Evolutionary conservation across 2,797 vertebrate species (phyloP).

Genomic region (Acipenser transmontanus): DNA sequence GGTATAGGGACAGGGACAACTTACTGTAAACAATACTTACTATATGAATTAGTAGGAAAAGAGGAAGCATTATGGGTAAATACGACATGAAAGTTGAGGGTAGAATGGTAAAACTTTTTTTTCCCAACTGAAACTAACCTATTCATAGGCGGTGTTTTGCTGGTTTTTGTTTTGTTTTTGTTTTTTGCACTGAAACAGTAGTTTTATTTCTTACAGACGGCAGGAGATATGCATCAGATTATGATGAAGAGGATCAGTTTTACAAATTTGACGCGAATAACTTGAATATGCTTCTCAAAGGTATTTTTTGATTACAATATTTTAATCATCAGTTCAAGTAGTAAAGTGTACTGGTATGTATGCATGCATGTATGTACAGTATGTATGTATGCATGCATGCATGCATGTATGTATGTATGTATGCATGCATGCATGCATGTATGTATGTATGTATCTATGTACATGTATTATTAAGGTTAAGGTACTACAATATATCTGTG

Average conservation of each 20-base stretch:
- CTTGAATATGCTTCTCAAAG: conserved; percentile 45
- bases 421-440: background rate
- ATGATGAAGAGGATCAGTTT: conserved; percentile 22
- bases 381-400: background rate
- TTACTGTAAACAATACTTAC: too few relatives aligned
- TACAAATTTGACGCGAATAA: conserved; percentile 39
- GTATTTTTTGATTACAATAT: conserved; percentile 29
- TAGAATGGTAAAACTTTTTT: too few relatives aligned
- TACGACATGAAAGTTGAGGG: too few relatives aligned
- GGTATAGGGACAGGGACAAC: too few relatives aligned
- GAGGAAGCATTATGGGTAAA: too few relatives aligned
- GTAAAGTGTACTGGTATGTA: background rate
- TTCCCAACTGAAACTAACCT: too few relatives aligned
- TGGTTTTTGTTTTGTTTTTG: too few relatives aligned
- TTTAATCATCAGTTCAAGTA: too few relatives aligned
- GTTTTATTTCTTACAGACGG: conserved; percentile 50
- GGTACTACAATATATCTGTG: too few relatives aligned
- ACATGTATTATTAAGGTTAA: too few relatives aligned
- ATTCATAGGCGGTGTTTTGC: too few relatives aligned
- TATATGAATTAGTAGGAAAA: too few relatives aligned
- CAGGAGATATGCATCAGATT: conserved; percentile 47
- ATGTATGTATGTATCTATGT: background rate
- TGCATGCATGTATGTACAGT: background rate
- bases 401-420: background rate
- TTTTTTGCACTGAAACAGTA: conserved; percentile 16